Conservation (phyloP, 1,140 invertebrate genomes). For the Drosophila lowei region DNA sequence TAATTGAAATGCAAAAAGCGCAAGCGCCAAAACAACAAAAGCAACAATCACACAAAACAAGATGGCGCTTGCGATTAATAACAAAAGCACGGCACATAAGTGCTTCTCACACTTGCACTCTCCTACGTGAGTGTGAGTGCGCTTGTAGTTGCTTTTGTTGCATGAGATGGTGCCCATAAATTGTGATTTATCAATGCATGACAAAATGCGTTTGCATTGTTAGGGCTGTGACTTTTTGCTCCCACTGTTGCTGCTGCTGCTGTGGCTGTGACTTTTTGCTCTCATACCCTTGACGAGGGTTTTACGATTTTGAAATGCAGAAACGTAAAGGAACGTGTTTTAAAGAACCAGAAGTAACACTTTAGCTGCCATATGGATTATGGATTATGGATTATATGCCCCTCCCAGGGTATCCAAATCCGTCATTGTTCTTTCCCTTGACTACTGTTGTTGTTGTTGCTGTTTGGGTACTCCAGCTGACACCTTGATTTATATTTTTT, state of each 20-base stretch:
- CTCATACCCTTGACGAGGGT: background rate
- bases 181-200: constrained; percentile 70
- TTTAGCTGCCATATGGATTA: too few relatives aligned
- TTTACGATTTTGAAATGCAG: too few relatives aligned
- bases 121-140: constrained; percentile 1
- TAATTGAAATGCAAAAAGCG: constrained; percentile 82
- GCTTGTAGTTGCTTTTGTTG: background rate
- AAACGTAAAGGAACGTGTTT: too few relatives aligned
- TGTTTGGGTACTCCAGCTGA: constrained; percentile 2
- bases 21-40: constrained; percentile 73
- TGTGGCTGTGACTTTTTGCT: constrained; percentile 1
- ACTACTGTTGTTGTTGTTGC: too few relatives aligned
- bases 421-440: too few relatives aligned
- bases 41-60: constrained; percentile 58
- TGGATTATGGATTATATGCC: too few relatives aligned
- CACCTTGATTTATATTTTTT: constrained; percentile 45
- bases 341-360: too few relatives aligned
- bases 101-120: background rate
- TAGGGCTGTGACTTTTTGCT: constrained; percentile 19
- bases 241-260: background rate
- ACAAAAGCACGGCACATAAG: constrained; percentile 46
- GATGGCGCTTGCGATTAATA: constrained; percentile 78
- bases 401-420: too few relatives aligned
- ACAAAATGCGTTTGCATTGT: constrained; percentile 65
- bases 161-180: constrained; percentile 45